These are phyloP conservation scores for Magallana nippona DNA, from an alignment of 2,888 invertebrate species.

Conservation along the genomic window DNA sequence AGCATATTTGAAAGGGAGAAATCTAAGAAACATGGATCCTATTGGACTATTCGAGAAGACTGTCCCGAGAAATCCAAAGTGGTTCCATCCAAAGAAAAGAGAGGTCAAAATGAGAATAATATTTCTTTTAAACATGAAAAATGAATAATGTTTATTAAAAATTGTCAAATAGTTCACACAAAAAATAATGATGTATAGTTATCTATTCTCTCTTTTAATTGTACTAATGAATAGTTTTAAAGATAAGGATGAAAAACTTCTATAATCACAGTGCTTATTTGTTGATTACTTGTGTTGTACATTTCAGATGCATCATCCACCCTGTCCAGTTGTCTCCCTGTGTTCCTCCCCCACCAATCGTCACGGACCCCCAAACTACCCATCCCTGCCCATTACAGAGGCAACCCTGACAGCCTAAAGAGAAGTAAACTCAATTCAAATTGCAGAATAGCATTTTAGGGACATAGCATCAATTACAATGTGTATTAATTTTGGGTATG, in stretches of 20 bases:
- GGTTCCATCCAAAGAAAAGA: constrained; percentile 41
- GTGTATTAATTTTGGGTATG: too few relatives aligned
- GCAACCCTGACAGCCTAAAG: not conserved
- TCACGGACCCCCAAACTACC: constrained; percentile 7
- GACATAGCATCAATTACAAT: too few relatives aligned
- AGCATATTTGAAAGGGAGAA: constrained; percentile 81
- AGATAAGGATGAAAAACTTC: too few relatives aligned
- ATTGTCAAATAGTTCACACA: too few relatives aligned
- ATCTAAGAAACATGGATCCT: constrained; percentile 68
- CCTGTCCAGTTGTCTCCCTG: constrained; percentile 7
- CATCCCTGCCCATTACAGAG: not conserved
- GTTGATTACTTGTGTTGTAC: not conserved
- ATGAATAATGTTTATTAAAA: not conserved
- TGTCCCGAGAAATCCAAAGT: constrained; percentile 59
- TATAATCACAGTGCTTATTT: too few relatives aligned
- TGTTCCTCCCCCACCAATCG: constrained; percentile 6
- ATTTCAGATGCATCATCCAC: not conserved
- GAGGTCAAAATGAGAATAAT: constrained; percentile 18
- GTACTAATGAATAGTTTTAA: too few relatives aligned
- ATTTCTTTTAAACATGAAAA: not conserved
- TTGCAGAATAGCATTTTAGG: too few relatives aligned
- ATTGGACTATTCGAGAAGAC: constrained; percentile 67
- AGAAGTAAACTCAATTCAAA: not conserved
- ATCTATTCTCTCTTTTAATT: too few relatives aligned
- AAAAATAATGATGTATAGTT: too few relatives aligned